Conservation (phyloP, 1,140 invertebrate species). For the Hesperophylax magnus region DNA sequence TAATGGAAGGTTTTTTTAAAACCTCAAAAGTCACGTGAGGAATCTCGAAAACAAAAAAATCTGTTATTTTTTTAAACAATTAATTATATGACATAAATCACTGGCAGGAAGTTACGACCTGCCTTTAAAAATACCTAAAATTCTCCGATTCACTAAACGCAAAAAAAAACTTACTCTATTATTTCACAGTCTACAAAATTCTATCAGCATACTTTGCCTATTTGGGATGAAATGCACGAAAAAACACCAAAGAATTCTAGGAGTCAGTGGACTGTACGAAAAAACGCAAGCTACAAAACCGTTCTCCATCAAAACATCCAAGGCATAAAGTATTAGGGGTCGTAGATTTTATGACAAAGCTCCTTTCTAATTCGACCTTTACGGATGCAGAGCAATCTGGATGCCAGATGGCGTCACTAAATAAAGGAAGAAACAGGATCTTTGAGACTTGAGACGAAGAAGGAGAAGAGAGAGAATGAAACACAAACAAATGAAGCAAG, state of each 20-base stretch:
- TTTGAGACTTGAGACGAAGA: background rate
- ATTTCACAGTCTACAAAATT: constrained; percentile 24
- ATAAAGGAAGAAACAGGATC: background rate
- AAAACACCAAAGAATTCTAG: background rate
- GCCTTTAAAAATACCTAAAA: background rate
- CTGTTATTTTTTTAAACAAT: no score
- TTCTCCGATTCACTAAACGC: background rate
- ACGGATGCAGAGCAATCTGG: constrained; percentile 24
- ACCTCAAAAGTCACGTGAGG: no score
- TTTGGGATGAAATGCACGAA: constrained; percentile 3
- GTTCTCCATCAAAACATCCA: background rate
- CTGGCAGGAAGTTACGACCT: constrained; percentile 1
- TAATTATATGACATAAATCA: background rate
- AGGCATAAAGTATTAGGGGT: background rate
- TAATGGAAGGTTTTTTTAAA: no score
- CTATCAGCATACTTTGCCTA: constrained; percentile 11
- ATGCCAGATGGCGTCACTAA: constrained; percentile 16
- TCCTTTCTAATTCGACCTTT: background rate
- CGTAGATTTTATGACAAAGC: background rate
- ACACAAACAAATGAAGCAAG: background rate
- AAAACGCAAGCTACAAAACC: background rate
- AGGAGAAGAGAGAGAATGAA: background rate
- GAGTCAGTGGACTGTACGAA: constrained; percentile 15
- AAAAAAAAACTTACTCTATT: background rate
- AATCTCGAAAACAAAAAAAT: no score